Evolutionary conservation across 2,888 invertebrate species (phyloP), one percentile per base, ranked within the genome.

Genomic region (Lepidocyrtinus sp.): DNA sequence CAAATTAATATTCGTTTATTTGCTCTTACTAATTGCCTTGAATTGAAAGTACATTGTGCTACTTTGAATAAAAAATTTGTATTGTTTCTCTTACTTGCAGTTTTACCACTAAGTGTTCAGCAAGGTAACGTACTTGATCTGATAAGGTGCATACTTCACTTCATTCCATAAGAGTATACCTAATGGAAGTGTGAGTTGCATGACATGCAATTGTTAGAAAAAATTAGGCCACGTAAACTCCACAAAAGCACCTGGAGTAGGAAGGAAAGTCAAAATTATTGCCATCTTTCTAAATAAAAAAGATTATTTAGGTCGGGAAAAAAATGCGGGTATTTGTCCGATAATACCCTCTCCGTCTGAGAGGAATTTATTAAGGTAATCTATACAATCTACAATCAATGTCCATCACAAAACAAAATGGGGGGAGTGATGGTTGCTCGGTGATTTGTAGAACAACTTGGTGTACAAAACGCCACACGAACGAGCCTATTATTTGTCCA

Each of bases 131-230:
- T n/a, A n/a, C n/a, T n/a, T n/a, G n/a, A n/a, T n/a, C n/a, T n/a
- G n/a, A n/a, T n/a, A n/a, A n/a, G n/a, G n/a, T n/a, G n/a, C n/a
- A n/a, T n/a, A n/a, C n/a, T n/a, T n/a, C n/a, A n/a, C n/a, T n/a
- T n/a, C n/a, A n/a, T n/a, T n/a, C n/a, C n/a, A n/a, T n/a, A n/a
- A n/a, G n/a, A n/a, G n/a, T n/a, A n/a, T n/a, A 50, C 12, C 36
- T 5, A 50, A 50, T 7, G 50, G 17, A 12, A 50, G 50, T 50
- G n/a, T n/a, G n/a, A n/a, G n/a, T n/a, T n/a, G 50, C 50, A 50
- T 50, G 50, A 50, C 50, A 50, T 50, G 50, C 50, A 2, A 50
- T 50, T 15, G 17, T 50, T 50, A 50, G n/a, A n/a, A 50, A 50
- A 50, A 50, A 50, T 50, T n/a, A 50, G 50, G 50, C 17, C 50